Conservation (phyloP, 2,113 vertebrate species). For the Chionomys nivalis region DNA sequence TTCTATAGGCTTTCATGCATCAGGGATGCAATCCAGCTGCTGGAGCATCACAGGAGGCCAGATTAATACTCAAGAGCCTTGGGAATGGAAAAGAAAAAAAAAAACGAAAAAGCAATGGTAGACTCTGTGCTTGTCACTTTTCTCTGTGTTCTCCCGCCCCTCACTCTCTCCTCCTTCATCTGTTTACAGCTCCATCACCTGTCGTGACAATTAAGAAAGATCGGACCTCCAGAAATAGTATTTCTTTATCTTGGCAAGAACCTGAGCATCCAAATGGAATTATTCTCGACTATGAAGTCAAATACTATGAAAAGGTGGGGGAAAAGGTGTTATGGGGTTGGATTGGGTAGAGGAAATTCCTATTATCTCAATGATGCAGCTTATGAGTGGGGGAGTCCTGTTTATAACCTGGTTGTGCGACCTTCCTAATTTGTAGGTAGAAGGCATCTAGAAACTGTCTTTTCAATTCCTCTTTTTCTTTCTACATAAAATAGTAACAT, state of each 20-base stretch:
- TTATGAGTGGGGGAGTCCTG: neutral
- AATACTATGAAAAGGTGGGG: conserved; percentile 99
- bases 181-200: conserved; percentile 93
- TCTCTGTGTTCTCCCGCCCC: conserved; percentile 29
- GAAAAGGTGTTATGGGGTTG: conserved; percentile 32
- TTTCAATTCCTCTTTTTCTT: neutral
- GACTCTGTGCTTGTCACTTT: conserved; percentile 72
- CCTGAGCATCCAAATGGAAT: conserved; percentile 98
- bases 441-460: neutral
- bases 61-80: conserved; percentile 75
- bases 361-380: neutral
- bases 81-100: conserved; percentile 72
- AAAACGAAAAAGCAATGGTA: conserved; percentile 51
- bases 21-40: conserved; percentile 85
- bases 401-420: neutral
- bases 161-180: neutral
- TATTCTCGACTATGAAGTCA: conserved; percentile 99
- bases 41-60: conserved; percentile 73
- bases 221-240: conserved; percentile 95
- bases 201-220: conserved; percentile 95
- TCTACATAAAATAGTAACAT: neutral
- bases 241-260: conserved; percentile 96
- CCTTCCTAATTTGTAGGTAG: neutral
- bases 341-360: neutral
- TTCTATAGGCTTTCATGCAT: conserved; percentile 76